Evolutionary conservation across 2,113 vertebrate species (phyloP).

Genomic region (Thamnophis sirtalis): DNA sequence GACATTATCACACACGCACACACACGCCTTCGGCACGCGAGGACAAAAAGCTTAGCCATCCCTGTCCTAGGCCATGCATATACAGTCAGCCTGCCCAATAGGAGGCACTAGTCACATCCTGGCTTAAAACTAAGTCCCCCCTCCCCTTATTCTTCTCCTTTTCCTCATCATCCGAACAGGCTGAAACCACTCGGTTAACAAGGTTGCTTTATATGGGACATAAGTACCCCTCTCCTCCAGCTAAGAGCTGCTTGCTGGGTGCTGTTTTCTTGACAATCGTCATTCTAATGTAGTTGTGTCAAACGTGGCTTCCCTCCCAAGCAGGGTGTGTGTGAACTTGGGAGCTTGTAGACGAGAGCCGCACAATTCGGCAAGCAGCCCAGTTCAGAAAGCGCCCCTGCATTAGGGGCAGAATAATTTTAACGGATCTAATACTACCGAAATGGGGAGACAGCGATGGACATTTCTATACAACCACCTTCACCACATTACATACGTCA

Average conservation of each 20-base stretch:
- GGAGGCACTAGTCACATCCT: background rate
- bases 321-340: background rate
- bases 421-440: background rate
- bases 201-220: background rate
- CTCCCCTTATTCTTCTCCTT: background rate
- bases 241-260: background rate
- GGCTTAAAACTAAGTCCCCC: background rate
- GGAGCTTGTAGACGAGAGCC: background rate
- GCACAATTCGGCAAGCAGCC: background rate
- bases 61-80: background rate
- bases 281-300: background rate
- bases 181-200: background rate
- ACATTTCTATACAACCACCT: background rate
- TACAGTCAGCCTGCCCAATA: background rate
- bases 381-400: background rate
- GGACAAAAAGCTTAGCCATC: too few species aligned
- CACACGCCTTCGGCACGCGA: too few species aligned
- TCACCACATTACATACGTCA: background rate
- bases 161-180: background rate
- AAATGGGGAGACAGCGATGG: background rate
- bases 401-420: background rate
- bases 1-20: too few species aligned
- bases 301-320: background rate
- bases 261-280: background rate
- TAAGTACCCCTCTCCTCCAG: background rate